Conservation (phyloP, 2,797 vertebrate genomes). For the Sebastiscus albofasciatus region DNA sequence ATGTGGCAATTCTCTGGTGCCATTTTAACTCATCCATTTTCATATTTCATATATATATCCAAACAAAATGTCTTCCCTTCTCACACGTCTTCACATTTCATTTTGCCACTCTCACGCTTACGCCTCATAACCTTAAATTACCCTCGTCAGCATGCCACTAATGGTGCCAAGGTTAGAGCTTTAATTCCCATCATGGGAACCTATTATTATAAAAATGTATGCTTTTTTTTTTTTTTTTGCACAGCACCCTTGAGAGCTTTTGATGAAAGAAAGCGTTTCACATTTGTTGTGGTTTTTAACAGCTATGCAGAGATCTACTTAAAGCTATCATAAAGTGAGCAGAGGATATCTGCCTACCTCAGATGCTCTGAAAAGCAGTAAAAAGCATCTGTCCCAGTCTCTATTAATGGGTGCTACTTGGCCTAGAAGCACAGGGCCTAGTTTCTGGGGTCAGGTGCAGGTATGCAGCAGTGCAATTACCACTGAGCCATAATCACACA, state of each 20-base stretch:
- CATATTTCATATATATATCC: background rate
- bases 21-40: background rate
- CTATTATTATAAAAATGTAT: conserved; percentile 9
- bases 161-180: conserved; percentile 2
- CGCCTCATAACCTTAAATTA: conserved; percentile 4
- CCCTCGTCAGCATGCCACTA: background rate
- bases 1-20: background rate
- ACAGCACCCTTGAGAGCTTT: background rate
- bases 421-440: conserved; percentile 83
- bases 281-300: conserved; percentile 22
- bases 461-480: conserved; percentile 77
- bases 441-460: conserved; percentile 80
- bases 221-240: background rate
- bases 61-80: background rate
- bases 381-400: conserved; percentile 70
- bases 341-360: conserved; percentile 53
- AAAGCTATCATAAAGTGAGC: conserved; percentile 28
- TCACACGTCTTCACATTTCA: background rate
- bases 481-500: conserved; percentile 72
- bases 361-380: conserved; percentile 59
- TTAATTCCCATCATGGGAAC: conserved; percentile 3
- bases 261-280: conserved; percentile 6
- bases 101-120: background rate
- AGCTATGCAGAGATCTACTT: conserved; percentile 37
- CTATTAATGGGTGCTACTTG: conserved; percentile 81